Conservation (phyloP, 2,113 vertebrate genomes). For the Sterrhoptilus dennistouni region DNA sequence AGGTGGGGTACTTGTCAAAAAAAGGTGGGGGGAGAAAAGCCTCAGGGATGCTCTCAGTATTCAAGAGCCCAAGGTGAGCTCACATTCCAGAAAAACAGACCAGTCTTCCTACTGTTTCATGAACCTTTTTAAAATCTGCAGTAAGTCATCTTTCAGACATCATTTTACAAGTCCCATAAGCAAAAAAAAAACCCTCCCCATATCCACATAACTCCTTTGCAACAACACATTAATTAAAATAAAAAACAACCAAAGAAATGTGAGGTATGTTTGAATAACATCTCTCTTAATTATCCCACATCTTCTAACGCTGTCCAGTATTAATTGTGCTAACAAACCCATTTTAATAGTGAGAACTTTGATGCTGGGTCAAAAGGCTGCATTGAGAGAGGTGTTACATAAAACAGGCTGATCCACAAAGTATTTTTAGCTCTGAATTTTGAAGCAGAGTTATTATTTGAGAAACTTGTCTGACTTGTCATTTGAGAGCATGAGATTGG, state of each 20-base stretch:
- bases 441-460: slow-evolving; percentile 8
- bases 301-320: not conserved
- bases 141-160: slow-evolving; percentile 21
- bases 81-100: not conserved
- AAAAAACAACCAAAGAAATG: not conserved
- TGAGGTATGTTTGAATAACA: not conserved
- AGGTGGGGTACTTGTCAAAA: not conserved
- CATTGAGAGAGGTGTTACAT: not conserved
- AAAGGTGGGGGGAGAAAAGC: not conserved
- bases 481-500: not conserved
- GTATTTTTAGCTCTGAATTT: slow-evolving; percentile 46
- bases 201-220: not conserved
- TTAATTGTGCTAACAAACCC: not conserved
- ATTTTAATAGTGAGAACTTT: not conserved
- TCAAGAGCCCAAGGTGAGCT: slow-evolving; percentile 27
- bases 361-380: not conserved
- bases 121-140: slow-evolving; percentile 29
- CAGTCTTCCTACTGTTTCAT: not conserved
- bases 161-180: not conserved
- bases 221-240: not conserved
- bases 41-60: not conserved
- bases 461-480: slow-evolving; percentile 54
- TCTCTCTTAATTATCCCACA: not conserved
- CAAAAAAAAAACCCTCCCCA: not conserved
- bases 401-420: not conserved